Evolutionary conservation across 2,113 vertebrate species (phyloP).

Genomic region (Leptobrachium leishanense): DNA sequence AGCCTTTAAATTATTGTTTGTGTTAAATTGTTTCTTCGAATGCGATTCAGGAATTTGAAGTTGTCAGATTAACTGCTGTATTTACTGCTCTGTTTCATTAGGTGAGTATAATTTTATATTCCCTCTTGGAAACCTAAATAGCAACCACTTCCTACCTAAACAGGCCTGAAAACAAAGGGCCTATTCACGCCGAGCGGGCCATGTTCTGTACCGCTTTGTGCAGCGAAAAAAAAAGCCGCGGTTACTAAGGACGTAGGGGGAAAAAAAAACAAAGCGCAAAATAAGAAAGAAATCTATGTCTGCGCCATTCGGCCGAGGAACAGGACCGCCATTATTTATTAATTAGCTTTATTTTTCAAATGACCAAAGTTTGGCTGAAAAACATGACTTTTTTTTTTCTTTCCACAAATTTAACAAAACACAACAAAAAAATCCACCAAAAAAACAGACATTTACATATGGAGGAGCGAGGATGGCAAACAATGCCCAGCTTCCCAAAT

Average conservation of each 20-base stretch:
- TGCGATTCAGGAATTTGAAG: slow-evolving; percentile 72
- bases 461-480: background rate
- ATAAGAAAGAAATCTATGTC: slow-evolving; percentile 32
- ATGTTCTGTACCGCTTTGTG: slow-evolving; percentile 70
- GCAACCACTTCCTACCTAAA: slow-evolving; percentile 90
- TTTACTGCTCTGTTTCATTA: slow-evolving; percentile 82
- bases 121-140: slow-evolving; percentile 86
- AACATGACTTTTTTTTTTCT: background rate
- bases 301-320: background rate
- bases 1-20: slow-evolving; percentile 78
- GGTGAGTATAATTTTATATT: slow-evolving; percentile 90
- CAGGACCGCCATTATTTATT: slow-evolving; percentile 12
- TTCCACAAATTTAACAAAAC: too few species aligned
- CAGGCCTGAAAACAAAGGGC: slow-evolving; percentile 82
- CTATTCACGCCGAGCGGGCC: slow-evolving; percentile 73
- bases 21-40: slow-evolving; percentile 73
- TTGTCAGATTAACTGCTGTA: slow-evolving; percentile 77
- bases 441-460: slow-evolving; percentile 30
- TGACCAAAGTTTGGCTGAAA: slow-evolving; percentile 33
- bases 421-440: too few species aligned
- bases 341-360: slow-evolving; percentile 36
- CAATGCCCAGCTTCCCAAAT: background rate
- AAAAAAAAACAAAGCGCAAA: slow-evolving; percentile 54
- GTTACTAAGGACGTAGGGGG: slow-evolving; percentile 62
- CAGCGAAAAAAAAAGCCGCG: slow-evolving; percentile 67